These are phyloP conservation scores for Galeopsomyia nigrocyanea DNA, from an alignment of 2,888 invertebrate genomes.

Conservation along the genomic window DNA sequence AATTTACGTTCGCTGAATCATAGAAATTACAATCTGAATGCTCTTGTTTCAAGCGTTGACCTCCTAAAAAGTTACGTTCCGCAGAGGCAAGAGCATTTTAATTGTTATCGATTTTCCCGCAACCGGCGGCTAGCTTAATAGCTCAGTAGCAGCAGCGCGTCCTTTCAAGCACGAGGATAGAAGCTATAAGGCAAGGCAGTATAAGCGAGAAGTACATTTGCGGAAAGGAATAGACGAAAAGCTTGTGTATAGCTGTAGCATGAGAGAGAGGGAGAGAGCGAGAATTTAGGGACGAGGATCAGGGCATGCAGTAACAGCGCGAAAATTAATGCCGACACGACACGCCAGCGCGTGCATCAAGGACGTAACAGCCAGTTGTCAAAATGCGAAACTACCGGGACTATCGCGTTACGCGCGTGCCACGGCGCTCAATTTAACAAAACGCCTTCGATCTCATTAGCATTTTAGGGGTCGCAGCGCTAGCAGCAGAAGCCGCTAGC, in stretches of 20 bases:
- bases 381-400: slow-evolving; percentile 57
- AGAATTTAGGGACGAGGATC: slow-evolving; percentile 6
- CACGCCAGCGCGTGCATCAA: slow-evolving; percentile 60
- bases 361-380: slow-evolving; percentile 61
- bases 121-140: slow-evolving; percentile 13
- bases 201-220: not conserved
- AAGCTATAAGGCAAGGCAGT: not conserved
- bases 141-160: slow-evolving; percentile 1
- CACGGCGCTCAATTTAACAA: slow-evolving; percentile 45
- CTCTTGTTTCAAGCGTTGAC: too few relatives aligned
- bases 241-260: not conserved
- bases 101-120: slow-evolving; percentile 28
- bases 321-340: slow-evolving; percentile 56
- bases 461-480: slow-evolving; percentile 27
- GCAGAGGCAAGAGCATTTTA: slow-evolving; percentile 14
- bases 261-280: too few relatives aligned
- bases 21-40: too few relatives aligned
- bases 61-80: too few relatives aligned
- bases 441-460: slow-evolving; percentile 45
- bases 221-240: slow-evolving; percentile 10
- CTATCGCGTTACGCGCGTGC: slow-evolving; percentile 1
- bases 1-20: too few relatives aligned
- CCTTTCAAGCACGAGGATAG: slow-evolving; percentile 11
- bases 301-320: not conserved
- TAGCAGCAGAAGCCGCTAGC: not conserved